These are phyloP conservation scores for Andrena dorsata DNA, from an alignment of 2,888 invertebrate species.

Conservation along the genomic window DNA sequence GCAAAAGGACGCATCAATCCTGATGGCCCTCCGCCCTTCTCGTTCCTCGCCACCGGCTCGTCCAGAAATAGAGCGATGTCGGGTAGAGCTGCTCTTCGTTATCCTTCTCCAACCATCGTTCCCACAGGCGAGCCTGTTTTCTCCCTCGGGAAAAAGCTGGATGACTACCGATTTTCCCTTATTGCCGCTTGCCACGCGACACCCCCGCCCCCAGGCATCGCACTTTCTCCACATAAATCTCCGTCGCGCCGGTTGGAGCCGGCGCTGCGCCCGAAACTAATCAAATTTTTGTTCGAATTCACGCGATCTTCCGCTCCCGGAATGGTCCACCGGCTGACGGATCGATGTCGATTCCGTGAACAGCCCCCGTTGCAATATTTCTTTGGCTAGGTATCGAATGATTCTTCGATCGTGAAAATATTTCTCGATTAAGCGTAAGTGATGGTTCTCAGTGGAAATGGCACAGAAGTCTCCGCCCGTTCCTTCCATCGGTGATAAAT, in stretches of 20 bases:
- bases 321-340: background rate
- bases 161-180: slow-evolving; percentile 74
- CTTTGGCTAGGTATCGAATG: background rate
- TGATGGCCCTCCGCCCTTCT: slow-evolving; percentile 65
- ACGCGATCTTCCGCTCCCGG: slow-evolving; percentile 7
- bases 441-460: background rate
- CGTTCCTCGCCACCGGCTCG: slow-evolving; percentile 42
- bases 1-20: slow-evolving; percentile 83
- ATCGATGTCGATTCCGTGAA: background rate
- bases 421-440: background rate
- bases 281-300: slow-evolving; percentile 77
- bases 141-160: slow-evolving; percentile 77
- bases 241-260: slow-evolving; percentile 68
- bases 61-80: slow-evolving; percentile 76
- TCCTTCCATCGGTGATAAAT: slow-evolving; percentile 60
- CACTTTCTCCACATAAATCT: slow-evolving; percentile 81
- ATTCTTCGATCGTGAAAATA: background rate
- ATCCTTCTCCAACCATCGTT: slow-evolving; percentile 55
- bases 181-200: slow-evolving; percentile 66
- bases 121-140: slow-evolving; percentile 46
- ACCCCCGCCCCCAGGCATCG: slow-evolving; percentile 50
- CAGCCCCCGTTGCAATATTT: background rate
- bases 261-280: slow-evolving; percentile 78
- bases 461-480: background rate
- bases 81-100: slow-evolving; percentile 57